Base-by-base conservation (phyloP, 2,797 vertebrate species). In the Threskiornis aethiopicus region DNA sequence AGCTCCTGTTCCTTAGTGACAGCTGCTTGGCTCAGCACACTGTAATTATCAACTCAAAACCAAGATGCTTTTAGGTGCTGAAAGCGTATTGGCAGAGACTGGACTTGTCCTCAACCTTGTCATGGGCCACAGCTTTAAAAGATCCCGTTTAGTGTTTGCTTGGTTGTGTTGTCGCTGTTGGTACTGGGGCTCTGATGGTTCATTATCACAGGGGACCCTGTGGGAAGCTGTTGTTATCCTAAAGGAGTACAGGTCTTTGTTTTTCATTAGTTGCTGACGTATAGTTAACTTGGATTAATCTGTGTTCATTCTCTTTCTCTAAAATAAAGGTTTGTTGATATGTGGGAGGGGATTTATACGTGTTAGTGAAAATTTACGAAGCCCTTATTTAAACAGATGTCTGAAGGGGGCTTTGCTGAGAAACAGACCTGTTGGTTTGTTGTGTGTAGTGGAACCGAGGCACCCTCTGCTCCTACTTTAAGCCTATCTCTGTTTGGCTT, bases 1-100 rank as follows among this genome's bases (percentile, higher is more conserved):
- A 96, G 71, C 69, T 91, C 86, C 66, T 75, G 20, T 90, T 93
- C 88, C 66, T 54, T 95, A 87, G 81, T 96, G 96, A 95, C 85
- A 94, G 91, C 88, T 95, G 83, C 75, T 87, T 94, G 95, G 95
- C 94, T 88, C 47, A 76, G 76, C 33, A 41, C 66, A 24, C 26
- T 71, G 47, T 86, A 85, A 93, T 95, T 87, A 94, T 92, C 79
- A 86, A 62, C 82, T 97, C 54, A 44, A 91, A 78, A 58, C 66
- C 46, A 88, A 94, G 89, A 92, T 39, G 58, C 66, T 95, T 76
- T 67, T 91, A 93, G 85, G 69, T 78, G 70, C 78, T 88, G 62
- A 87, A 92, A 93, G 61, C 29, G 22, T 41, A 58, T 8, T 83
- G 87, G 57, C 72, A 72, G 66, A 84, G 51, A 21, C 26, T 47